These are phyloP conservation scores for Zapus hudsonius DNA, from an alignment of 2,113 vertebrate species.

Conservation along the genomic window DNA sequence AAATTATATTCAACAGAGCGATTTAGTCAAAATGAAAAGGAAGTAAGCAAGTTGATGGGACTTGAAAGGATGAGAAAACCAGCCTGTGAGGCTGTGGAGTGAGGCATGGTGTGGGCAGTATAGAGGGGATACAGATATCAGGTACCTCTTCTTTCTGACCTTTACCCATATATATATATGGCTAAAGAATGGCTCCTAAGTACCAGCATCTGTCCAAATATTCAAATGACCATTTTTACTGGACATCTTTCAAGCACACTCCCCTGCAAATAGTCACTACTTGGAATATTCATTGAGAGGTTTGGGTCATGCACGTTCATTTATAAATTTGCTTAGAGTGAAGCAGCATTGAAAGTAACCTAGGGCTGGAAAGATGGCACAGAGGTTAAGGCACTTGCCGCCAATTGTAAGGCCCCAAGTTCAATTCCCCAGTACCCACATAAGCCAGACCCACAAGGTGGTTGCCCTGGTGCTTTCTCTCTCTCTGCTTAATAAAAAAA, in stretches of 20 bases:
- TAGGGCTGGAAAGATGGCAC: too few relatives aligned
- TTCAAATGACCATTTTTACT: fast-evolving
- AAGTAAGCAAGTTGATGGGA: neutral
- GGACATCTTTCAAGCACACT: neutral
- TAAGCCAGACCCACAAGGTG: too few relatives aligned
- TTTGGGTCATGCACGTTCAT: too few relatives aligned
- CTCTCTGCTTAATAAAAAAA: too few relatives aligned
- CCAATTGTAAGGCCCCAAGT: too few relatives aligned
- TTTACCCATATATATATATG: neutral
- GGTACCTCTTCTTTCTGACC: neutral
- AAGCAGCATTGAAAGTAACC: too few relatives aligned
- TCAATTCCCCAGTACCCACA: too few relatives aligned
- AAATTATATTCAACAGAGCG: neutral
- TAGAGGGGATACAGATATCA: too few relatives aligned
- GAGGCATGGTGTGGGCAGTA: fast-evolving
- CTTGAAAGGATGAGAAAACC: neutral
- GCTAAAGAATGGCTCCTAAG: too few relatives aligned
- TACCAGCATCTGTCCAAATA: neutral
- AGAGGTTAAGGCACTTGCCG: too few relatives aligned
- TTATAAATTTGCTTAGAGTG: too few relatives aligned
- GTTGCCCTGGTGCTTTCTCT: too few relatives aligned
- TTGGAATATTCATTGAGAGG: neutral
- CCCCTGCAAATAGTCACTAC: neutral
- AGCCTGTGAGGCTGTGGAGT: fast-evolving
- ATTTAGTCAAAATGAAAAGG: neutral